Evolutionary conservation across 2,113 vertebrate species (phyloP).

Genomic region (Neogobius melanostomus): DNA sequence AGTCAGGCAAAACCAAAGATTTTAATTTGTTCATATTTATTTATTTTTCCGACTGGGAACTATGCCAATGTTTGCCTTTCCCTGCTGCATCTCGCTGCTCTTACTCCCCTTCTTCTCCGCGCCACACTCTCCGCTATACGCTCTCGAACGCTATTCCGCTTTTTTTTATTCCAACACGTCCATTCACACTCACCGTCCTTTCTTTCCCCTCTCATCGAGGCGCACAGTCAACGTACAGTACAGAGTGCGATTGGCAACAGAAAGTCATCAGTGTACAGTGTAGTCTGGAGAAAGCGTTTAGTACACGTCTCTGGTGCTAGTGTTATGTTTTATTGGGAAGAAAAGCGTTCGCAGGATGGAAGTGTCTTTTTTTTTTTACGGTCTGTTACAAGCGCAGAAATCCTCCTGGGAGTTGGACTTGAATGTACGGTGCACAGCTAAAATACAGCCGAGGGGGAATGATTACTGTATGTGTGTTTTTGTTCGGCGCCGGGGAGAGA

Average conservation of each 20-base stretch:
- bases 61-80: slow-evolving; percentile 59
- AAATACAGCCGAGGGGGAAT: slow-evolving; percentile 55
- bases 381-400: slow-evolving; percentile 11
- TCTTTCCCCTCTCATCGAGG: background rate
- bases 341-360: slow-evolving; percentile 26
- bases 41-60: slow-evolving; percentile 41
- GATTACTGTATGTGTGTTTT: slow-evolving; percentile 38
- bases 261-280: background rate
- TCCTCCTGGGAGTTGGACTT: slow-evolving; percentile 54
- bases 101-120: background rate
- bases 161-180: slow-evolving; percentile 42
- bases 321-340: slow-evolving; percentile 17
- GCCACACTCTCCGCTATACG: slow-evolving; percentile 4
- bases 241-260: background rate
- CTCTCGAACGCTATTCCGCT: slow-evolving; percentile 46
- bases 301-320: background rate
- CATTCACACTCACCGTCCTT: slow-evolving; percentile 15
- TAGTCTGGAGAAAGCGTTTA: background rate
- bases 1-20: slow-evolving; percentile 48
- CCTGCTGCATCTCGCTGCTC: slow-evolving; percentile 41
- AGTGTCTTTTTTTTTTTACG: slow-evolving; percentile 36
- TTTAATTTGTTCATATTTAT: slow-evolving; percentile 33
- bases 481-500: slow-evolving; percentile 6
- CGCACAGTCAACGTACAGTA: slow-evolving; percentile 12
- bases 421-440: slow-evolving; percentile 52